Evolutionary conservation across 2,888 invertebrate species (phyloP).

Genomic region (Drosophila meridiana): DNA sequence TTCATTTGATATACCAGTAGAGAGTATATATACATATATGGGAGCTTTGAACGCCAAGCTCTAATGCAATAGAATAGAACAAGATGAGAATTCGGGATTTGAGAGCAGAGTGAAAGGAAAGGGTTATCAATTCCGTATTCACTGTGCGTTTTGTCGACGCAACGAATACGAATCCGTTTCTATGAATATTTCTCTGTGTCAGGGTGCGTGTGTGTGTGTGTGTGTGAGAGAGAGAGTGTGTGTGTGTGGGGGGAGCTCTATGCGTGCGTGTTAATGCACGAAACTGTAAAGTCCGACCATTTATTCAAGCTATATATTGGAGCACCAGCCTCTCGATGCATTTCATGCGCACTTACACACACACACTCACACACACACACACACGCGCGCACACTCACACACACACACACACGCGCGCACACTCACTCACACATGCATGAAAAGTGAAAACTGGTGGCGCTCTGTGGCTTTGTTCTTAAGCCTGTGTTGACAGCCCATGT

Average conservation of each 20-base stretch:
- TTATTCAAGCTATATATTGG: conserved; percentile 44
- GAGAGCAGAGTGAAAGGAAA: background rate
- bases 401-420: conserved; percentile 8
- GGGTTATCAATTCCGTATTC: conserved; percentile 63
- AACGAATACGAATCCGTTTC: conserved; percentile 38
- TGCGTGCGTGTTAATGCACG: conserved; percentile 79
- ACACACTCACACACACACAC: conserved; percentile 18
- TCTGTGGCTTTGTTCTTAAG: conserved; percentile 63
- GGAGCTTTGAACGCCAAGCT: background rate
- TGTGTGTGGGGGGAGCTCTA: conserved; percentile 13
- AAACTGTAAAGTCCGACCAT: conserved; percentile 68
- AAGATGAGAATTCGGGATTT: conserved; percentile 21
- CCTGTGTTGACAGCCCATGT: conserved; percentile 58
- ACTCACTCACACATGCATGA: conserved; percentile 13
- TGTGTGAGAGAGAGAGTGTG: background rate
- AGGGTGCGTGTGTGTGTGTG: background rate
- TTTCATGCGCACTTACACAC: conserved; percentile 58
- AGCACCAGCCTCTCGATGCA: conserved; percentile 47
- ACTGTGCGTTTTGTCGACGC: conserved; percentile 64
- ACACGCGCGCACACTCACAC: background rate
- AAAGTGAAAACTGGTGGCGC: conserved; percentile 39
- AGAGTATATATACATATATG: background rate
- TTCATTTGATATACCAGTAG: background rate
- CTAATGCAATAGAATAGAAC: conserved; percentile 14
- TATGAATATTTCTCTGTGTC: conserved; percentile 2